These are phyloP conservation scores for Notarius quadriscutis DNA, from an alignment of 2,113 vertebrate species.

Conservation along the genomic window DNA sequence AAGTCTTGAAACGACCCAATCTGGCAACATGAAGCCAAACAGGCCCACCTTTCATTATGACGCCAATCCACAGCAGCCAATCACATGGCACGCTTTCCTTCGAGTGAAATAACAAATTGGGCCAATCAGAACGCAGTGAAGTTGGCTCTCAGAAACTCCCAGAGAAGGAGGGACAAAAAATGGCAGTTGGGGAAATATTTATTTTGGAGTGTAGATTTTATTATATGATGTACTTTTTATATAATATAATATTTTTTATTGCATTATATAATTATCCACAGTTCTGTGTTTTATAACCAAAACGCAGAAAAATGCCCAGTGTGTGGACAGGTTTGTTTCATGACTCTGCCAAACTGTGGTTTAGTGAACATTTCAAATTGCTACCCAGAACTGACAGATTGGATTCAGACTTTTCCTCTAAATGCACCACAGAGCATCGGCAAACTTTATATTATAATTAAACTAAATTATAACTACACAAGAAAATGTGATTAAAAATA, in stretches of 20 bases:
- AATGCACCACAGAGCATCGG: background rate
- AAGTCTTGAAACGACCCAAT: fast-evolving
- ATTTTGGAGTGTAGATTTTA: constrained; percentile 25
- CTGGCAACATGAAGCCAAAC: constrained; percentile 2
- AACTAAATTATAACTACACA: background rate
- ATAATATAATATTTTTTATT: background rate
- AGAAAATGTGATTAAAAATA: background rate
- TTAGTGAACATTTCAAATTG: constrained; percentile 3
- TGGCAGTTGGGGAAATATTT: constrained; percentile 40
- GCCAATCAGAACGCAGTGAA: constrained; percentile 5
- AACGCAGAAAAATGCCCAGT: background rate
- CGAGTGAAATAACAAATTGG: constrained; percentile 82
- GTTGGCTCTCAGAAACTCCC: constrained; percentile 22
- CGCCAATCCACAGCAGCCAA: constrained; percentile 80
- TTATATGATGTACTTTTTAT: background rate
- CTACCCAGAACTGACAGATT: background rate
- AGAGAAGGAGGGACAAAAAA: constrained; percentile 52
- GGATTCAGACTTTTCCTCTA: background rate
- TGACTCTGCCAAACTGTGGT: background rate
- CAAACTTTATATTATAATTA: constrained; percentile 9
- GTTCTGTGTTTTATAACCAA: background rate
- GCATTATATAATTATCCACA: background rate
- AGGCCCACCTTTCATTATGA: constrained; percentile 72
- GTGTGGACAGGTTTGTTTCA: background rate
- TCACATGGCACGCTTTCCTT: constrained; percentile 73